These are phyloP conservation scores for Ptychadena robeensis DNA, from an alignment of 2,797 vertebrate genomes.

Conservation along the genomic window DNA sequence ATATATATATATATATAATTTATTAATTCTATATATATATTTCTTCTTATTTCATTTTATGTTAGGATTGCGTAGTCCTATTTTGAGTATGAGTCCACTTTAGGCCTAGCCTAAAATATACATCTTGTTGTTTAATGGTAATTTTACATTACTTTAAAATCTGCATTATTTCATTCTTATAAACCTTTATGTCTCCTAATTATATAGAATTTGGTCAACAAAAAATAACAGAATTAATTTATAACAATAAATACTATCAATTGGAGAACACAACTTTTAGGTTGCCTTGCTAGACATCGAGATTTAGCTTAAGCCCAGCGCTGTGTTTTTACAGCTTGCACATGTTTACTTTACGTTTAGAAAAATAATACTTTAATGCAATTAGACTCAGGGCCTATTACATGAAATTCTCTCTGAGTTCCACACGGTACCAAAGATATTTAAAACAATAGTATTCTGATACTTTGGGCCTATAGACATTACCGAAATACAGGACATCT, in stretches of 20 bases:
- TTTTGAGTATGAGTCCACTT: no score
- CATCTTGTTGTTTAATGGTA: no score
- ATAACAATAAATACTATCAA: not conserved
- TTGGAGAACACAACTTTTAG: constrained; percentile 4
- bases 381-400: constrained; percentile 34
- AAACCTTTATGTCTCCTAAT: not conserved
- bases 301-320: not conserved
- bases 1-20: no score
- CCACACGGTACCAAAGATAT: constrained; percentile 30
- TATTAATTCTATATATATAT: no score
- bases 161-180: not conserved
- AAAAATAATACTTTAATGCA: constrained; percentile 56
- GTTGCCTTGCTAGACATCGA: constrained; percentile 5
- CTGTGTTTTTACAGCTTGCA: constrained; percentile 55
- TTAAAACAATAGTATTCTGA: constrained; percentile 34
- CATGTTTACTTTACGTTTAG: constrained; percentile 40
- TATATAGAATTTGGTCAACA: not conserved
- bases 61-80: no score
- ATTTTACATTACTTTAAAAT: no score
- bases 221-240: not conserved
- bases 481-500: constrained; percentile 10
- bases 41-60: no score
- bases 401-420: constrained; percentile 31
- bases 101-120: no score
- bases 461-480: not conserved